Percentiles rank a stretch among this genome's conserved stretches.
phyloP scores from a whole-genome alignment of 2,888 invertebrate genomes.

The Stenodema calcarata region DNA sequence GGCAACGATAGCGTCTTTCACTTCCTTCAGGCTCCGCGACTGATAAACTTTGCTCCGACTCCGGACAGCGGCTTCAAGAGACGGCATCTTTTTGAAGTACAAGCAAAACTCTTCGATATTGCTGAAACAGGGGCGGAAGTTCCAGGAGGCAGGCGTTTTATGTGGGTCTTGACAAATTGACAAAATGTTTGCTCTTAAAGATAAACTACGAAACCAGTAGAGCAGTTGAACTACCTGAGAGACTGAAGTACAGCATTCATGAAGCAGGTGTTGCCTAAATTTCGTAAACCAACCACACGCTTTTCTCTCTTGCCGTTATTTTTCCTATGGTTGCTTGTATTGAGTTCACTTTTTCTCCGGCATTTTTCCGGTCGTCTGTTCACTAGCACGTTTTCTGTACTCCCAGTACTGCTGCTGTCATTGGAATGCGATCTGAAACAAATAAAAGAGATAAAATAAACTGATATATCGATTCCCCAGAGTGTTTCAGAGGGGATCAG shows the following conservation, averaged over 20 bases:
- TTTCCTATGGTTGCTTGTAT: slow-evolving; percentile 60
- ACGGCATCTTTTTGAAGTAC: slow-evolving; percentile 79
- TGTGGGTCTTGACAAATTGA: too few relatives aligned
- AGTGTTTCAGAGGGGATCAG: too few relatives aligned
- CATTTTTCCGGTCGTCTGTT: slow-evolving; percentile 53
- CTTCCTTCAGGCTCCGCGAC: slow-evolving; percentile 68
- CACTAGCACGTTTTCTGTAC: slow-evolving; percentile 57
- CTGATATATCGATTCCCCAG: too few relatives aligned
- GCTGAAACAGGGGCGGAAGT: slow-evolving; percentile 62
- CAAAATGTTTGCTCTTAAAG: too few relatives aligned
- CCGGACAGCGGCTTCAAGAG: slow-evolving; percentile 65
- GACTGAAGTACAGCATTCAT: slow-evolving; percentile 87
- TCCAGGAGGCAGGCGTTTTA: too few relatives aligned
- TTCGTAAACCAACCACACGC: slow-evolving; percentile 76
- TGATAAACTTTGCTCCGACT: slow-evolving; percentile 69
- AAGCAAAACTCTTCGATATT: slow-evolving; percentile 84
- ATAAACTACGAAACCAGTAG: too few relatives aligned
- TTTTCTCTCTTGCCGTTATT: slow-evolving; percentile 67
- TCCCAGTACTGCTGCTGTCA: slow-evolving; percentile 58
- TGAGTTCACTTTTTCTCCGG: slow-evolving; percentile 44
- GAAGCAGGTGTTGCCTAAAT: slow-evolving; percentile 85
- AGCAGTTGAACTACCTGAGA: slow-evolving; percentile 68
- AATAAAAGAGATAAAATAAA: too few relatives aligned
- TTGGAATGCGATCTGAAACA: slow-evolving; percentile 58
- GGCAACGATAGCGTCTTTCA: slow-evolving; percentile 76